These are phyloP conservation scores for Penaeus chinensis DNA, from an alignment of 1,140 invertebrate genomes.

Conservation along the genomic window DNA sequence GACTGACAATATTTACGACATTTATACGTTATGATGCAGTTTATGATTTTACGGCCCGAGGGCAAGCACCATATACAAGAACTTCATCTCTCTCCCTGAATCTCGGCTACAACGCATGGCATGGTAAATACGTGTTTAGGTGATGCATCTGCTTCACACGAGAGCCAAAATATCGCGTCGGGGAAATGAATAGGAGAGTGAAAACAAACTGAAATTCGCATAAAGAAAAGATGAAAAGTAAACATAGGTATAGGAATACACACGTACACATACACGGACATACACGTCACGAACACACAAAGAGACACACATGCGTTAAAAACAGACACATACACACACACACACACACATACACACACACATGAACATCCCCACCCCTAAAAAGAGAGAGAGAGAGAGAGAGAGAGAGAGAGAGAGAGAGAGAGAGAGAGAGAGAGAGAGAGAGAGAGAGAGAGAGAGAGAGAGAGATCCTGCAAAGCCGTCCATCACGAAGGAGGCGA, in stretches of 20 bases:
- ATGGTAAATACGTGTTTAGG: no score
- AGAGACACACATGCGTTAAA: background rate
- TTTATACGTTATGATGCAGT: no score
- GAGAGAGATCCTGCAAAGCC: background rate
- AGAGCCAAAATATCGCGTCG: background rate
- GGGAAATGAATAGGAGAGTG: background rate
- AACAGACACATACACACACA: slow-evolving; percentile 15
- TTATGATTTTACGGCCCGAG: no score
- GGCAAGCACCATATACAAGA: no score
- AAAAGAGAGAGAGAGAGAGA: slow-evolving; percentile 14
- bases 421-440: slow-evolving; percentile 30
- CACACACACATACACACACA: slow-evolving; percentile 16
- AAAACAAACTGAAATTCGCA: no score
- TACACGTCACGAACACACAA: slow-evolving; percentile 10
- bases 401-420: slow-evolving; percentile 28
- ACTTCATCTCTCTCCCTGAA: no score
- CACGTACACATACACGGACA: background rate
- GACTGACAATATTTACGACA: no score
- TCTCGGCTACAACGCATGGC: no score
- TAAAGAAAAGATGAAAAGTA: no score
- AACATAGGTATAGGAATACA: no score
- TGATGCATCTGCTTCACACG: background rate
- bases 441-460: background rate
- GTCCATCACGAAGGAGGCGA: no score
- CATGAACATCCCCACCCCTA: background rate